A percentile compares a stretch with the other conserved stretches of the same genome.
phyloP scores from a whole-genome alignment of 2,113 vertebrate species.

The Cochlearius cochlearius region DNA sequence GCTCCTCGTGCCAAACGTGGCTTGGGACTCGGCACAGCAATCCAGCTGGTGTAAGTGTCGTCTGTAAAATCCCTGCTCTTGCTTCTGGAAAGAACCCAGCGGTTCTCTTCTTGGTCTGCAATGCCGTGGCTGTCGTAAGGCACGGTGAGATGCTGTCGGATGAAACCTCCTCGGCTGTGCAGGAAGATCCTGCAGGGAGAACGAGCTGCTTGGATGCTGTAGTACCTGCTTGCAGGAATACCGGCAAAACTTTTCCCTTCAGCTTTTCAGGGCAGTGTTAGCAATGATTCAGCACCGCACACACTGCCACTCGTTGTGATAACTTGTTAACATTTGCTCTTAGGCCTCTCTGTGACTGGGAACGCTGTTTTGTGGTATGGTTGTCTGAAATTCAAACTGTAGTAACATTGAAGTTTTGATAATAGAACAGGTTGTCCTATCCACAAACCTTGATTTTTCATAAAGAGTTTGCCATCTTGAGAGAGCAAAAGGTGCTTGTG shows the following conservation, averaged over 20 bases:
- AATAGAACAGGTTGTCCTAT: background rate
- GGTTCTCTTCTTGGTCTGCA: background rate
- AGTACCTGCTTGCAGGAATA: background rate
- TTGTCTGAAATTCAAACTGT: background rate
- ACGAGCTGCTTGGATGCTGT: background rate
- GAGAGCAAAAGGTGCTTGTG: background rate
- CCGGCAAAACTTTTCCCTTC: background rate
- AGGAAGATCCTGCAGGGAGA: background rate
- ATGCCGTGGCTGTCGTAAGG: background rate
- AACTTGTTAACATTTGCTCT: background rate
- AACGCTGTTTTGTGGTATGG: background rate
- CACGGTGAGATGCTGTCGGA: rapidly evolving
- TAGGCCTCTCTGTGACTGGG: background rate
- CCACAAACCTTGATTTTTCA: background rate
- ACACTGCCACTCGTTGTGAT: rapidly evolving
- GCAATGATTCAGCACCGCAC: background rate
- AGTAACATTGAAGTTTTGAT: background rate
- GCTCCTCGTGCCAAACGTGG: rapidly evolving
- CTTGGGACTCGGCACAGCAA: background rate
- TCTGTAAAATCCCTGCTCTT: background rate
- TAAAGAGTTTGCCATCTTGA: background rate
- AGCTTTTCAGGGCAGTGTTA: background rate
- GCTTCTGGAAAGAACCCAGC: background rate
- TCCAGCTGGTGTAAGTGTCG: background rate
- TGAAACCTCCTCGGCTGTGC: background rate